A percentile compares a stretch with the other conserved stretches of the same genome.
phyloP scores from a whole-genome alignment of 2,888 invertebrate species.

The Pseudococcus longispinus region DNA sequence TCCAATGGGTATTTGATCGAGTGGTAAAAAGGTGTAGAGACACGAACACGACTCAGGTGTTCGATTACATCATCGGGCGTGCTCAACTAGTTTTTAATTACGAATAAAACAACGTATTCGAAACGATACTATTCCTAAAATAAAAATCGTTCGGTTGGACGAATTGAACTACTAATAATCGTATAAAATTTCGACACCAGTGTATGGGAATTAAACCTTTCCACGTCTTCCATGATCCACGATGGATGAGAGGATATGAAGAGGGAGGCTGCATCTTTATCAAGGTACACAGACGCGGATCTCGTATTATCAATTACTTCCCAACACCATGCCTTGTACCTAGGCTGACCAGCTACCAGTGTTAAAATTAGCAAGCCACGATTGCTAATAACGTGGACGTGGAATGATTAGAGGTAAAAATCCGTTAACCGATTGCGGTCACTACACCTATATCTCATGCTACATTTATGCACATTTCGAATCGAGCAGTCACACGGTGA shows the following conservation, averaged over 20 bases:
- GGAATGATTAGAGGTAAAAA: conserved; percentile 27
- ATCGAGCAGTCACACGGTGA: neutral
- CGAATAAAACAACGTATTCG: neutral
- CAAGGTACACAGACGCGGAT: neutral
- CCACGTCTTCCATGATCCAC: neutral
- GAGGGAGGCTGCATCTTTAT: neutral
- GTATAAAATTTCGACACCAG: neutral
- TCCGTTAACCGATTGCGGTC: conserved; percentile 41
- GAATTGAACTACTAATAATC: neutral
- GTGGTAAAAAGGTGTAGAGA: neutral
- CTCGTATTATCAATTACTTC: conserved; percentile 12
- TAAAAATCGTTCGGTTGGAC: neutral
- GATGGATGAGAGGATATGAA: neutral
- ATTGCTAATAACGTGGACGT: conserved; percentile 5
- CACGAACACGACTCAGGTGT: conserved; percentile 1
- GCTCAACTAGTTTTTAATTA: conserved; percentile 2
- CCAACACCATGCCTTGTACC: neutral
- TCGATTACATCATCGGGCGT: conserved; percentile 14
- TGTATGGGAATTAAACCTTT: neutral
- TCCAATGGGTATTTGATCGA: neutral
- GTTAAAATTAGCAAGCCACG: conserved; percentile 34
- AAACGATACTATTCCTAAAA: neutral
- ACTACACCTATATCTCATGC: neutral
- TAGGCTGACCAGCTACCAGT: conserved; percentile 30
- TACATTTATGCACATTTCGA: neutral